Base-by-base conservation (phyloP, 2,888 invertebrate species). In the Eupeodes latifasciatus region DNA sequence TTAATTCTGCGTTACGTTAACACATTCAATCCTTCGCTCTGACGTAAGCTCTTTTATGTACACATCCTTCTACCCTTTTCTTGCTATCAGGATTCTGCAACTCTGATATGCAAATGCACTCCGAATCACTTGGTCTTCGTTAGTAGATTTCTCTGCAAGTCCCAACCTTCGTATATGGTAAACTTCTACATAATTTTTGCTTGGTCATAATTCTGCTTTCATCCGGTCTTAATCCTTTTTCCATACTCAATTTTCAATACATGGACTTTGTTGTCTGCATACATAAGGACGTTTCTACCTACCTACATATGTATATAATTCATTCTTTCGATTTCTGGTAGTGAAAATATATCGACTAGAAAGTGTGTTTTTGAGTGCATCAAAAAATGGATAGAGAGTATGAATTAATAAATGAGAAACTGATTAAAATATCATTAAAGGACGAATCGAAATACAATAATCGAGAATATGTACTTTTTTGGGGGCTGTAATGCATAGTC, bases 41-140 rank as follows among this genome's bases (percentile, higher is more conserved):
- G 47, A 40, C 9, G 5, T 47, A 19, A 5, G 2, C 34, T 27
- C 12, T 16, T 53, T 0, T 40, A 40, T 6, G 40, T 40, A 40
- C 27, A 19, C 57, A 3, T 11, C 44, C 7, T 19, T 5, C 27
- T 9, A 1, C 19, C 9, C 10, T 47, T 40, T 10, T 6, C 40
- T 5, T 40, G 40, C 40, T 40, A 40, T 40, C 40, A 11, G 14
- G 14, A 64, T 47, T 14, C 36, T 44, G 47, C 16, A 64, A 49
- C 51, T 84, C 34, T 47, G 74, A 64, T 76, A 80, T 85, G 84
- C 80, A 80, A 80, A 80, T 85, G 84, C 62, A 80, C 62, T 80
- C 69, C 67, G 47, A 47, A 47, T 11, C 7, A 47, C 74, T 79
- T 69, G 57, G 40, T 27, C 40, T 34, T 55, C 74, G 36, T 57